phyloP scores from a whole-genome alignment of 2,888 invertebrate genomes.

The Amphimallon solstitiale region DNA sequence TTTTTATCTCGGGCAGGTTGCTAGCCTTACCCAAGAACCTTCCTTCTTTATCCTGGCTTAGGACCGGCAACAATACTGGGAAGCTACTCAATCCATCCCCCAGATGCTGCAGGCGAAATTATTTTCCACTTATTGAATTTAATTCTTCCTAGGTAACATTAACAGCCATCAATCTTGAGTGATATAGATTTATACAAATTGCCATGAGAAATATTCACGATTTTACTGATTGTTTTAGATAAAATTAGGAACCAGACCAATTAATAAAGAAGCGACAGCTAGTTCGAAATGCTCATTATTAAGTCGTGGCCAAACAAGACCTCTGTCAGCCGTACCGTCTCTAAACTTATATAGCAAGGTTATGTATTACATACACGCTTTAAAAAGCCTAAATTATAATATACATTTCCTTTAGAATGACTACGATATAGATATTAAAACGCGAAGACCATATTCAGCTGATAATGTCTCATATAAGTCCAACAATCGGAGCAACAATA shows the following conservation, averaged over 20 bases:
- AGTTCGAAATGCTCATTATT: conserved; percentile 54
- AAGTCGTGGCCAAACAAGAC: conserved; percentile 51
- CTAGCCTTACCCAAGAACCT: no score
- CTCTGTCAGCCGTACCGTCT: conserved; percentile 56
- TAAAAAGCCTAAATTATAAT: conserved; percentile 13
- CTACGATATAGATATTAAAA: conserved; percentile 41
- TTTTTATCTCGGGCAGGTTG: no score
- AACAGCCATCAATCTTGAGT: no score
- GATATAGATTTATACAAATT: no score
- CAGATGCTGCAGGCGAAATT: no score
- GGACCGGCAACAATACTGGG: no score
- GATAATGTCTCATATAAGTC: conserved; percentile 46
- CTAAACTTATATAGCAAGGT: conserved; percentile 46
- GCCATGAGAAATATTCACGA: no score
- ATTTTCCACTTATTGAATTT: no score
- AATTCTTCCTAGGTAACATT: no score
- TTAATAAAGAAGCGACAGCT: conserved; percentile 51
- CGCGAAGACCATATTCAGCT: conserved; percentile 57
- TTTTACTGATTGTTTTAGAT: conserved; percentile 57
- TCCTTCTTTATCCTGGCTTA: no score
- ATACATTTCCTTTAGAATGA: conserved; percentile 45
- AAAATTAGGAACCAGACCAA: conserved; percentile 52
- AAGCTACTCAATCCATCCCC: no score
- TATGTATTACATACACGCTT: not conserved
- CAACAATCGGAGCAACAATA: not conserved